phyloP scores from a whole-genome alignment of 2,888 invertebrate genomes.

The Lysandra bellargus region DNA sequence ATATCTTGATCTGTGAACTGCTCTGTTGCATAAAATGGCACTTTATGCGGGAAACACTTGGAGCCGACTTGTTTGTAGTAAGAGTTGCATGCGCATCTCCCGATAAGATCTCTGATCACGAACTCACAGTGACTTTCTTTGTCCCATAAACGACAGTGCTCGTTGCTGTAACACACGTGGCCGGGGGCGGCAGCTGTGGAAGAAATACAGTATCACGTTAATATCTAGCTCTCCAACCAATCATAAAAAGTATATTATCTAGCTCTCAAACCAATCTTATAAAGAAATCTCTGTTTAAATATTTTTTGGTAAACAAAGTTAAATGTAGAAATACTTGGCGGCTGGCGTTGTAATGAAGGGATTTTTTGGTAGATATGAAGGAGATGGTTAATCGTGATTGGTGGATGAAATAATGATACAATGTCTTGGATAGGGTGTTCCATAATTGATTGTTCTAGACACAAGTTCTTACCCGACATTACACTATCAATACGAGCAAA shows the following conservation, averaged over 20 bases:
- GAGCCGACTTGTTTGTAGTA: constrained; percentile 84
- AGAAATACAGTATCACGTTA: constrained; percentile 27
- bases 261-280: no score
- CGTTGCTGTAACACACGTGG: constrained; percentile 93
- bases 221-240: no score
- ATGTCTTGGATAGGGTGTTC: neutral
- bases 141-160: constrained; percentile 92
- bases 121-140: constrained; percentile 93
- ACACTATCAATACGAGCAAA: neutral
- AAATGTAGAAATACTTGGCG: no score
- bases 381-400: no score
- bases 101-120: constrained; percentile 93
- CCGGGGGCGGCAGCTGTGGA: constrained; percentile 89
- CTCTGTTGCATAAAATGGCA: constrained; percentile 60
- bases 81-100: constrained; percentile 90
- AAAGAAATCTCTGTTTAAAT: no score
- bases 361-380: no score
- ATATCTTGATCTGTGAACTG: constrained; percentile 66
- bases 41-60: constrained; percentile 78
- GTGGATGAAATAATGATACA: neutral
- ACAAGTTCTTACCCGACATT: neutral
- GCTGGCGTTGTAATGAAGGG: no score
- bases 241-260: no score
- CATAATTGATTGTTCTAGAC: neutral
- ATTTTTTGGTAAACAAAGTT: no score